Conservation (phyloP, 2,888 invertebrate species). For the Melanophora roralis region DNA sequence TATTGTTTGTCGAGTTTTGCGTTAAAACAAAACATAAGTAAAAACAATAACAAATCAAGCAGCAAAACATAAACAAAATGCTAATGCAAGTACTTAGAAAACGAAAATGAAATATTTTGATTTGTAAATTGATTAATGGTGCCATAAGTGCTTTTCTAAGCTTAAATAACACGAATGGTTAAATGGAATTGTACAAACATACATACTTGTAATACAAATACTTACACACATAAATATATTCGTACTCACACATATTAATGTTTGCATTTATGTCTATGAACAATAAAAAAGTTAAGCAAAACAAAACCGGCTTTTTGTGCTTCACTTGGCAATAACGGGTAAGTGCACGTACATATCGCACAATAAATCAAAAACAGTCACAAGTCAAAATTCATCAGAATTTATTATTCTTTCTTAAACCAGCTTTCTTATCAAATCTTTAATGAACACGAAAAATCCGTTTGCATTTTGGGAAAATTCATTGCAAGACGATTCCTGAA, state of each 20-base stretch:
- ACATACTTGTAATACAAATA: neutral
- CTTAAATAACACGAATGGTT: slow-evolving; percentile 50
- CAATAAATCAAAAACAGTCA: too few species aligned
- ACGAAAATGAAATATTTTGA: slow-evolving; percentile 61
- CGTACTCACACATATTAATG: neutral
- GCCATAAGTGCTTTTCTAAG: slow-evolving; percentile 61
- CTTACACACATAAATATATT: neutral
- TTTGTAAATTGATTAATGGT: slow-evolving; percentile 63
- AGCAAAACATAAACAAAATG: slow-evolving; percentile 34
- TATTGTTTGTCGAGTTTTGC: slow-evolving; percentile 43
- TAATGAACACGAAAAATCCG: too few species aligned
- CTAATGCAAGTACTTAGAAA: slow-evolving; percentile 56
- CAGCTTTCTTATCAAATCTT: too few species aligned
- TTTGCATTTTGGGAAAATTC: too few species aligned
- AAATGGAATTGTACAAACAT: too few species aligned
- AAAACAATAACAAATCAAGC: neutral
- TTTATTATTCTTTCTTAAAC: too few species aligned
- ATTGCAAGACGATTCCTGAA: too few species aligned
- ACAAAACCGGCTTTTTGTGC: slow-evolving; percentile 13
- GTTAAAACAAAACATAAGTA: slow-evolving; percentile 23
- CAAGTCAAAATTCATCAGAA: too few species aligned
- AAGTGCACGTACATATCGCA: too few species aligned
- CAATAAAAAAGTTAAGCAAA: neutral
- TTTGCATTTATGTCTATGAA: slow-evolving; percentile 1
- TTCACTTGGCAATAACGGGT: slow-evolving; percentile 27